Evolutionary conservation across 1,140 invertebrate genomes (phyloP).

Genomic region (Drosophila aff.): DNA sequence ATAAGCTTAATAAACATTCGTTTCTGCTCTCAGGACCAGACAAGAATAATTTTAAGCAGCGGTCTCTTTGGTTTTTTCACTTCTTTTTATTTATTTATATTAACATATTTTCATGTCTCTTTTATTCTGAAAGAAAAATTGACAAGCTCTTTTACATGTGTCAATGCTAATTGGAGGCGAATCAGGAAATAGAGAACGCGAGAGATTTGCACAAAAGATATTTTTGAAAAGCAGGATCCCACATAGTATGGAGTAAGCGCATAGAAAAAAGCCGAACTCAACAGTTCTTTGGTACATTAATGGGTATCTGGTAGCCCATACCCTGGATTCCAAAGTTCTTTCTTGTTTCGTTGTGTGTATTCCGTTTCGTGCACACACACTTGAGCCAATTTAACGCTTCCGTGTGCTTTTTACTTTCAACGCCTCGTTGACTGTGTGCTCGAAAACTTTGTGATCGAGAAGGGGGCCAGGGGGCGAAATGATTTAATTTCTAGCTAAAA

Average conservation of each 20-base stretch:
- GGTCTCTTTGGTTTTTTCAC: neutral
- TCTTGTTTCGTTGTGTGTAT: slow-evolving; percentile 13
- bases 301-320: neutral
- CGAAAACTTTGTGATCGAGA: slow-evolving; percentile 9
- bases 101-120: too few species aligned
- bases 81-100: neutral
- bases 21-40: too few species aligned
- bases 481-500: slow-evolving; percentile 51
- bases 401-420: slow-evolving; percentile 72
- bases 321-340: neutral
- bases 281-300: neutral
- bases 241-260: too few species aligned
- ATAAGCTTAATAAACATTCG: too few species aligned
- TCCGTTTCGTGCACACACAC: slow-evolving; percentile 58
- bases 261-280: neutral
- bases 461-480: neutral
- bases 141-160: neutral
- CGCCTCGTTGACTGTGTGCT: slow-evolving; percentile 45
- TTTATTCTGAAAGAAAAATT: neutral
- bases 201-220: neutral
- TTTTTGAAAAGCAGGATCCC: too few species aligned
- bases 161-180: neutral
- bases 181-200: neutral
- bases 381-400: slow-evolving; percentile 77
- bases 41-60: too few species aligned